Base-by-base conservation (phyloP, 2,888 invertebrate species). In the Cryptus armator region DNA sequence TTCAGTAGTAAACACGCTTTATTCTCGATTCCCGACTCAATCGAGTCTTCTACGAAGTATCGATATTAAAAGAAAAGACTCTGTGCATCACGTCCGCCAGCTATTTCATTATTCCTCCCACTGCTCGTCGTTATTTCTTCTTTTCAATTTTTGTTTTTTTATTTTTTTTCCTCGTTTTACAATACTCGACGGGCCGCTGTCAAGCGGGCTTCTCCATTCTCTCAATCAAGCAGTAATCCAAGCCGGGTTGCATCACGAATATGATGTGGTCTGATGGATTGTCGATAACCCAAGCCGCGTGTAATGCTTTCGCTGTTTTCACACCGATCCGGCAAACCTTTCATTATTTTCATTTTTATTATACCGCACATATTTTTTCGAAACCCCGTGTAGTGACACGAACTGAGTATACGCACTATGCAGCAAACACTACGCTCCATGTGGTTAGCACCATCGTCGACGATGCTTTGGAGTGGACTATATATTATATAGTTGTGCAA, bases 201-300 rank as follows among this genome's bases (percentile, higher is more conserved):
- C 78, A 29, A 68, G 62, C 59, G 43, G 43, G 19, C 46, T 71
- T 43, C 32, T 64, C 32, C 59, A 53, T 62, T 78, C 77, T 81
- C 64, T 75, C 72, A 82, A 78, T 75, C 74, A 76, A 82, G 70
- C 79, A 51, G 24, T 66, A 71, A 51, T 70, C 46, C 53, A 82
- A 64, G 32, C 74, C 46, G 43, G 51, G 59, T 62, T 44, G 51
- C 37, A 76, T 48, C 48, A 48, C 59, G 46, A 79, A 75, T 85
- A 75, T 75, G 81, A 85, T 82, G 70, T 64, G 68, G 43, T 51
- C 53, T 85, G 85, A 85, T 85, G 78, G 85, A 79, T 81, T 82
- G 85, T 85, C 85, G 85, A 85, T 85, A 85, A 82, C 75, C 64
- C 66, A 66, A 68, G 56, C n/a, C 44, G 66, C 62, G 82, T 79